Evolutionary conservation across 2,888 invertebrate genomes (phyloP).

Genomic region (Pseudoips prasinana): DNA sequence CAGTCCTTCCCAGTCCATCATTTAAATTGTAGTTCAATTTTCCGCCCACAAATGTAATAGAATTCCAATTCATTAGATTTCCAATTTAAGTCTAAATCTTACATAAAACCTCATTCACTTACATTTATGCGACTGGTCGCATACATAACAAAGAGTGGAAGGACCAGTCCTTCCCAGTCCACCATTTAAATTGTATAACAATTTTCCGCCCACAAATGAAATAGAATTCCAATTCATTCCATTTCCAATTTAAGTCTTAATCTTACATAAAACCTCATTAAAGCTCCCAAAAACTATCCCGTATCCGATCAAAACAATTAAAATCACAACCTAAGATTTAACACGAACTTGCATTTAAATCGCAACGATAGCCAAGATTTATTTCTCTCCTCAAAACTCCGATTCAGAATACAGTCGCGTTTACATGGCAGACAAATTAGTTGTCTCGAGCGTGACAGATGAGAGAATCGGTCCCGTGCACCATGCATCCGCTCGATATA

Average conservation of each 20-base stretch:
- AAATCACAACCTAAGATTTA: constrained; percentile 25
- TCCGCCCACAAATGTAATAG: no score
- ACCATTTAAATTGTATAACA: no score
- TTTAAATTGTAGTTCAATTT: no score
- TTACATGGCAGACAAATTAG: constrained; percentile 67
- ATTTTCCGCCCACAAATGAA: neutral
- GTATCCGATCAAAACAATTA: constrained; percentile 1
- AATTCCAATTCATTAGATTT: no score
- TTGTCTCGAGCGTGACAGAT: constrained; percentile 62
- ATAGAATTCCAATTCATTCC: neutral
- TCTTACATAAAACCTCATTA: no score
- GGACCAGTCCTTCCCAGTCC: no score
- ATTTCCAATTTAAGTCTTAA: no score
- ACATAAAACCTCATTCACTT: no score
- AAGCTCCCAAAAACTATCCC: neutral
- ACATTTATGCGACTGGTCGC: no score
- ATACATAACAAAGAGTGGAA: no score
- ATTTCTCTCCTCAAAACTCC: constrained; percentile 46
- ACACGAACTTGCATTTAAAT: constrained; percentile 29
- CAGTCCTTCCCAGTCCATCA: no score
- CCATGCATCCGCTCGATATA: constrained; percentile 51
- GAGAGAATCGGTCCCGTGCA: constrained; percentile 45
- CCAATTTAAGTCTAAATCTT: no score
- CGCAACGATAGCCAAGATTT: constrained; percentile 39
- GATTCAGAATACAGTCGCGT: constrained; percentile 45